Evolutionary conservation across 2,888 invertebrate species (phyloP).

Genomic region (Lutraria lutraria): DNA sequence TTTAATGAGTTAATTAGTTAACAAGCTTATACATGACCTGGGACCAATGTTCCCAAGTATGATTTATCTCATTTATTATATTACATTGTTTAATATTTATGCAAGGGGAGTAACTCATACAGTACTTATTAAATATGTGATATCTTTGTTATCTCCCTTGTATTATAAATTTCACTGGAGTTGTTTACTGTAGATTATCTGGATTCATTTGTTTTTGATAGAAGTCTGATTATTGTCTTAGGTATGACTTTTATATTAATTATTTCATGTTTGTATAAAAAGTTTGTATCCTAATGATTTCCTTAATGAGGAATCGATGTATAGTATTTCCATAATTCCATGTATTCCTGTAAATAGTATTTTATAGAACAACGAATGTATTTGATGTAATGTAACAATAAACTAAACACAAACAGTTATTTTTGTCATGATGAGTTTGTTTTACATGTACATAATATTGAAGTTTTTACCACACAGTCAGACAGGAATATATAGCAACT

Average conservation of each 20-base stretch:
- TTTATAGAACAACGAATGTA: not conserved
- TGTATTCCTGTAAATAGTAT: not conserved
- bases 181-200: not conserved
- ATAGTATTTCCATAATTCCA: not conserved
- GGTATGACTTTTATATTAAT: not conserved
- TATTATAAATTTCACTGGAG: not conserved
- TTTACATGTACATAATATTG: too few relatives aligned
- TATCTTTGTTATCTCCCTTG: not conserved
- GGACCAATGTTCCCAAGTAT: too few relatives aligned
- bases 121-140: not conserved
- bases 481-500: too few relatives aligned
- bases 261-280: not conserved
- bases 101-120: not conserved
- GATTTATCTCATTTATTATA: too few relatives aligned
- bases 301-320: not conserved
- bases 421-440: not conserved
- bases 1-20: too few relatives aligned
- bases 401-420: not conserved
- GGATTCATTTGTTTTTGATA: not conserved
- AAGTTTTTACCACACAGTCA: too few relatives aligned
- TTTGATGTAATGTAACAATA: too few relatives aligned
- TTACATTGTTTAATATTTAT: not conserved
- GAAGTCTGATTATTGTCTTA: not conserved
- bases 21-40: too few relatives aligned
- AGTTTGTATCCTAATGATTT: not conserved